Base-by-base conservation (phyloP, 2,888 invertebrate genomes). In the Nymphalis c-album region DNA sequence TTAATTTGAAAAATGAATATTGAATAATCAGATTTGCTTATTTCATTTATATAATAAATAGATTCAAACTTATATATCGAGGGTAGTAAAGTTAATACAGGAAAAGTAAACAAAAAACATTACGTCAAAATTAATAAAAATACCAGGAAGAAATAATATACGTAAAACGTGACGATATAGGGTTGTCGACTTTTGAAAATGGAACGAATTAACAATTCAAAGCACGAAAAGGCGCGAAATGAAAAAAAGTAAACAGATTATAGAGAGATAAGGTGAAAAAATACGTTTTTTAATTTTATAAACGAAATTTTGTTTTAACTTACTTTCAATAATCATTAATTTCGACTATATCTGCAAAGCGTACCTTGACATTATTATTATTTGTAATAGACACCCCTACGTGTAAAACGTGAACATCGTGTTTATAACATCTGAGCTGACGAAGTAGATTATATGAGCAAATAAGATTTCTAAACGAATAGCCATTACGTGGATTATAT, bases 401-500 rank as follows among this genome's bases (percentile, higher is more conserved):
- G 58, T 50, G 40, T 53, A 7, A 55, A 40, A 10, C 57, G 57
- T 40, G 57, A 57, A 40, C 18, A 57, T 35, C 18, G 18, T 40
- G 18, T 40, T 40, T 57, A 40, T 40, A 40, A 18, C 1, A 57
- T 18, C 48, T 8, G 35, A 18, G 35, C 18, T 57, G 57, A 40
- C 57, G 40, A 8, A 18, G 40, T 18, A n/a, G 57, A 57, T 57
- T 57, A 40, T 57, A 57, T 40, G 18, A 57, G 57, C 48, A 63
- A 58, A 57, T 63, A 63, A 16, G 48, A 63, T 57, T 48, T 58
- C 40, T 58, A 22, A 17, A 63, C 22, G 57, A 58, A 48, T 57
- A 63, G 35, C 20, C 63, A 26, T 18, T 40, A 10, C 18, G 47
- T 31, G 57, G 46, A 63, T 57, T 35, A 26, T 5, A 31, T 57